Base-by-base conservation (phyloP, 2,888 invertebrate genomes). In the Caenorhabditis becei region DNA sequence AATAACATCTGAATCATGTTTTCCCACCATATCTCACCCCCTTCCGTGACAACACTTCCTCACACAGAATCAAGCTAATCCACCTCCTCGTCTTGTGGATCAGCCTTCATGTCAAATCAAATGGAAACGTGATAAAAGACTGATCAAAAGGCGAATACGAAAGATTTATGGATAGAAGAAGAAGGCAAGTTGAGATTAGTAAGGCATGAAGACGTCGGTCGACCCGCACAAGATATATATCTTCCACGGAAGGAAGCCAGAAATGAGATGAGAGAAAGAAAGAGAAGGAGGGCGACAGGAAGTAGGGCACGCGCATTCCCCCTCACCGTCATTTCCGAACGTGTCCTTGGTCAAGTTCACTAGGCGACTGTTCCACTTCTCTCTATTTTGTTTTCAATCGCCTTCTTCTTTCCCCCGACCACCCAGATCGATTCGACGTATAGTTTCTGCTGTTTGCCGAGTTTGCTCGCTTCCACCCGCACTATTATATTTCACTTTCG, bases 291-390 rank as follows among this genome's bases (percentile, higher is more conserved):
- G 54, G n/a, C 26, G 20, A 23, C 5, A 26, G 26, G 54, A 56
- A 56, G 56, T 56, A 56, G 56, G 56, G 18, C 47, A 20, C 18
- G 5, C 5, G 5, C 44, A 35, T 41, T 14, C 11, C n/a, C n/a
- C n/a, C n/a, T n/a, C n/a, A n/a, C n/a, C 41, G 14, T 41, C 47
- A 47, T 18, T 18, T 20, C 47, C 47, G 47, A 47, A 47, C 47
- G 47, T 47, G 37, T 53, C 37, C 65, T 53, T 53, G n/a, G n/a
- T n/a, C n/a, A n/a, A n/a, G n/a, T n/a, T n/a, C n/a, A n/a, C n/a
- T 49, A 49, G 10, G 49, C 62, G 16, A n/a, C 53, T 53, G 51
- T 53, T 65, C 51, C 53, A 53, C 53, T 65, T 51, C 37, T 47
- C 7, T 24, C 23, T 16, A 24, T 24, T 24, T 2, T 14, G 14